A percentile compares a stretch with the other conserved stretches of the same genome.
Evolutionary conservation across 2,113 vertebrate species (phyloP).

Genomic region (Percina caprodes): DNA sequence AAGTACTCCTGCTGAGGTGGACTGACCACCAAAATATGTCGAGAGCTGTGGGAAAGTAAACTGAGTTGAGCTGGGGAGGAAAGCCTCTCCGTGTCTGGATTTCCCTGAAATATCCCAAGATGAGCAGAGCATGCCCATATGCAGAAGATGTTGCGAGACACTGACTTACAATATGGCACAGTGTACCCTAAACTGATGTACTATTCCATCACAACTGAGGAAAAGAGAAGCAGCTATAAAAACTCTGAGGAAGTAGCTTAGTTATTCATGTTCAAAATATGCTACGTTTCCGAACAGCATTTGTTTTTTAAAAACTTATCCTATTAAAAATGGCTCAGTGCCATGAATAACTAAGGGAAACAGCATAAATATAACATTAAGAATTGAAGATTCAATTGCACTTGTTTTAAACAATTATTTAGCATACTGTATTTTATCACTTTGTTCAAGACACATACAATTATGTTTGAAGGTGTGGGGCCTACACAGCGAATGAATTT

Average conservation of each 20-base stretch:
- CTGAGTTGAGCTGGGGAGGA: constrained; percentile 18
- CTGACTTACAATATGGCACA: not conserved
- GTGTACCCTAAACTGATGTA: not conserved
- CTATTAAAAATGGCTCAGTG: not conserved
- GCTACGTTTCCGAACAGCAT: not conserved
- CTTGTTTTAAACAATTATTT: not conserved
- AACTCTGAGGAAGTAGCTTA: not conserved
- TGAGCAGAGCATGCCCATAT: constrained; percentile 7
- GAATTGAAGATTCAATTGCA: not conserved
- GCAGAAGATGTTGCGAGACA: constrained; percentile 5
- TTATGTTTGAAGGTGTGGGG: not conserved
- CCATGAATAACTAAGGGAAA: not conserved
- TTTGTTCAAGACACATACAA: not conserved
- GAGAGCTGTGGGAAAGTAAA: constrained; percentile 47
- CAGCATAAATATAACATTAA: not conserved
- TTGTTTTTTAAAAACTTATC: not conserved
- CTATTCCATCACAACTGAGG: not conserved
- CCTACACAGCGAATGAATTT: not conserved
- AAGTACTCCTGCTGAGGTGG: constrained; percentile 21
- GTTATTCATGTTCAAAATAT: not conserved
- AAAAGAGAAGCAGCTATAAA: not conserved
- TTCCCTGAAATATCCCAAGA: constrained; percentile 29
- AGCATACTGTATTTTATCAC: not conserved
- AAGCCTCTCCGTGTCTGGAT: constrained; percentile 34
- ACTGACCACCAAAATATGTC: constrained; percentile 28